Base-by-base conservation (phyloP, 2,888 invertebrate genomes). In the Trisateles emortualis region DNA sequence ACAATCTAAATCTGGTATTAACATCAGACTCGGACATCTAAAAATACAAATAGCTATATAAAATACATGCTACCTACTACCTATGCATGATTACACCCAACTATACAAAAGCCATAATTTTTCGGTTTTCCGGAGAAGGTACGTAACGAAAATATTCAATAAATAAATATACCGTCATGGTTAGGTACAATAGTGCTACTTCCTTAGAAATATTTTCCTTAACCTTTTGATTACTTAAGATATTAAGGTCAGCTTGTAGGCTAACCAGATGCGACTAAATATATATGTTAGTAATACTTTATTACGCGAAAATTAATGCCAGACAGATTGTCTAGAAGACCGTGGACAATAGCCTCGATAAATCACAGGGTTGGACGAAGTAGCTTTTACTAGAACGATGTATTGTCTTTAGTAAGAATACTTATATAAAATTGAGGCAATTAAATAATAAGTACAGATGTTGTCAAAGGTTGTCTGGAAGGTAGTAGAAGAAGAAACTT, bases 291-390 rank as follows among this genome's bases (percentile, higher is more conserved):
- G n/a, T n/a, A 5, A 38, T 26, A 11, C 5, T 36, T 26, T 24
- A 26, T 29, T 42, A 3, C 5, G 35, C 29, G 38, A 43, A 42
- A 42, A 49, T 36, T n/a, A n/a, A n/a, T 30, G 29, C 13, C 42
- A 43, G 36, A 19, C 19, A 43, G 30, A 42, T 29, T 26, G 13
- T 42, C n/a, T 42, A 30, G n/a, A n/a, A n/a, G 29, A 22, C 5
- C 19, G 29, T 14, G 19, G 36, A 35, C 33, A 39, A 49, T 49
- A 36, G 36, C 36, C 22, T 10, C 49, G 29, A 49, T 49, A 42
- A 49, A 49, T 30, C 29, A 22, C 29, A 49, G 36, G 5, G 5
- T 36, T n/a, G 17, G 35, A 16, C 35, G n/a, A 11, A 32, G 32
- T 32, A 32, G 32, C 32, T 2, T 32, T 32, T 32, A 11, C 8